These are phyloP conservation scores for Dysdera silvatica DNA, from an alignment of 1,140 invertebrate species.

Conservation along the genomic window DNA sequence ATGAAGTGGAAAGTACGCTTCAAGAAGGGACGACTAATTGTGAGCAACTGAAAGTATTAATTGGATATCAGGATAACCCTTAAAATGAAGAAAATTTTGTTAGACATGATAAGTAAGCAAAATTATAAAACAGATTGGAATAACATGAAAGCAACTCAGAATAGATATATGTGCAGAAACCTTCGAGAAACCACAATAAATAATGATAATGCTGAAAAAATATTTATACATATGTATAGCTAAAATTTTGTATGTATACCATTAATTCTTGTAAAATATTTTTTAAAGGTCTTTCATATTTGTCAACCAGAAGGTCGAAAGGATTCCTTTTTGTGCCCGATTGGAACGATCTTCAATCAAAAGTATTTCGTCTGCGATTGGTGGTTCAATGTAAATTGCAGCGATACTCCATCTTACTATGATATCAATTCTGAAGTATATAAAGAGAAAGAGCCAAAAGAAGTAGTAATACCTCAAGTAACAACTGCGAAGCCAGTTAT, in stretches of 20 bases:
- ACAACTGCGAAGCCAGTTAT: too few relatives aligned
- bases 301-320: slow-evolving; percentile 40
- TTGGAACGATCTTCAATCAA: slow-evolving; percentile 46
- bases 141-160: too few relatives aligned
- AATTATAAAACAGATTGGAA: too few relatives aligned
- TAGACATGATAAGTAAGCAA: too few relatives aligned
- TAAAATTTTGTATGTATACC: background rate
- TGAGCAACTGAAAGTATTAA: too few relatives aligned
- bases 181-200: background rate
- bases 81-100: too few relatives aligned
- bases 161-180: background rate
- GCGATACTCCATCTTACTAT: slow-evolving; percentile 51
- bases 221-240: background rate
- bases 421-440: slow-evolving; percentile 45
- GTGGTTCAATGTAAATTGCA: slow-evolving; percentile 85
- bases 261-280: background rate
- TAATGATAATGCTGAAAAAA: background rate
- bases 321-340: slow-evolving; percentile 44
- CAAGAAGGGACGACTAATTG: too few relatives aligned
- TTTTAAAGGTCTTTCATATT: slow-evolving; percentile 42
- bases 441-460: background rate
- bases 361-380: slow-evolving; percentile 51
- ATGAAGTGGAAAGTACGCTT: too few relatives aligned
- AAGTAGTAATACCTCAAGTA: too few relatives aligned
- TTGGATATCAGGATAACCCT: too few relatives aligned